Base-by-base conservation (phyloP, 2,888 invertebrate species). In the Operophtera brumata region DNA sequence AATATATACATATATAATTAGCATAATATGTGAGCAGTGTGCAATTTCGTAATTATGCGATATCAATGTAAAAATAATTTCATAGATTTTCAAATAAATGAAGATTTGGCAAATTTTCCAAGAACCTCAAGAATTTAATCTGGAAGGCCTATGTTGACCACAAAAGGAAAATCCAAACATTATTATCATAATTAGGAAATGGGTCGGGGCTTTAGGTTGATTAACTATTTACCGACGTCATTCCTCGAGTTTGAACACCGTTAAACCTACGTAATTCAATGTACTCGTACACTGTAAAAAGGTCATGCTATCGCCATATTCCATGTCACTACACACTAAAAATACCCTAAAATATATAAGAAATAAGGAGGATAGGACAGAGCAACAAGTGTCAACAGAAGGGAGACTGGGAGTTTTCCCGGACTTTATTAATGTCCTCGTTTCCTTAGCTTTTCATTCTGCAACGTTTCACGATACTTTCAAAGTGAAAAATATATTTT, bases 381-480 rank as follows among this genome's bases (percentile, higher is more conserved):
- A 67, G 82, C 83, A 84, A 84, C 82, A 84, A 82, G 83, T 84
- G 73, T 68, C 67, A 69, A 76, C 76, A 75, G 72, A 66, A 64
- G 64, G 61, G 58, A 70, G 60, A 68, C 66, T 57, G 67, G 44
- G 66, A 62, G 62, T 65, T 75, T 71, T 69, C 59, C 59, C 64
- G 55, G 57, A 67, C 64, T 76, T 77, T 76, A 78, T 77, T 78
- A 77, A 73, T 71, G 70, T 64, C 55, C 44, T 57, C 67, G 64
- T 71, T 70, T 67, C 65, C 63, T 68, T 51, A 50, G 59, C 59
- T 47, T 68, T 64, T 57, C 61, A 59, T 69, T 71, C 45, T 54
- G 51, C 46, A 45, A 53, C 61, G 57, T 63, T 62, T 66, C 47
- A 46, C 46, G 51, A 54, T 62, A 61, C 54, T 67, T 59, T 61